phyloP scores from a whole-genome alignment of 1,140 invertebrate genomes.

The Zaprionus gabonicus region DNA sequence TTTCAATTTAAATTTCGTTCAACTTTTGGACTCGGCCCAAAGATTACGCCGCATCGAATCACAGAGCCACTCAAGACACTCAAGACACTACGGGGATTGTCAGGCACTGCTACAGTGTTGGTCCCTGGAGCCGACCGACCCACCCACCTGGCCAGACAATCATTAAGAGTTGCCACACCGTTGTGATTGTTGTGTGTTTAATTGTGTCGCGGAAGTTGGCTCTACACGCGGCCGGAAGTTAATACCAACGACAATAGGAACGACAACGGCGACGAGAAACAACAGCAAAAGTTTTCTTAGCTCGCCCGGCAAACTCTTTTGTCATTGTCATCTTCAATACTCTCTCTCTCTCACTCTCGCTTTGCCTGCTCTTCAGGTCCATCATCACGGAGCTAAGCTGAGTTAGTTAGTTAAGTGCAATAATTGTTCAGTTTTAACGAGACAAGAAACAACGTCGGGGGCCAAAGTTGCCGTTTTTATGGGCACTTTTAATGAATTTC shows the following conservation, averaged over 20 bases:
- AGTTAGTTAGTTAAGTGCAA: slow-evolving; percentile 62
- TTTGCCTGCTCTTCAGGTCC: slow-evolving; percentile 30
- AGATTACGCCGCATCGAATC: not conserved
- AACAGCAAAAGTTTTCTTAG: slow-evolving; percentile 60
- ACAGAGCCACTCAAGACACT: not conserved
- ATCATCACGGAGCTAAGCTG: slow-evolving; percentile 57
- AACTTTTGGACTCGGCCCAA: not conserved
- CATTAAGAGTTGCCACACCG: slow-evolving; percentile 30
- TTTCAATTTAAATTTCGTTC: slow-evolving; percentile 9
- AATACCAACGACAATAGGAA: slow-evolving; percentile 25
- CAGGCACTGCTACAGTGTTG: not conserved
- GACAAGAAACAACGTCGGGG: slow-evolving; percentile 40
- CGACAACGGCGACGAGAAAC: not conserved
- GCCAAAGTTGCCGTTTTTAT: slow-evolving; percentile 64
- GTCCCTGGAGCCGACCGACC: not conserved
- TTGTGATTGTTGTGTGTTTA: slow-evolving; percentile 60
- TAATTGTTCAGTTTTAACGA: slow-evolving; percentile 68
- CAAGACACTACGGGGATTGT: not conserved
- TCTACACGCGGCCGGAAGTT: slow-evolving; percentile 70
- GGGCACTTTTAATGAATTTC: slow-evolving; percentile 69
- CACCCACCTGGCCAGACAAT: slow-evolving; percentile 12
- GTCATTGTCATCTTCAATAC: slow-evolving; percentile 23
- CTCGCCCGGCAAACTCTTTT: slow-evolving; percentile 61
- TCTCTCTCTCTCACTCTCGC: not conserved
- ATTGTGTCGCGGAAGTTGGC: slow-evolving; percentile 72